A percentile compares a stretch with the other conserved stretches of the same genome.
Evolutionary conservation across 2,797 vertebrate species (phyloP).

Genomic region (Schizothorax lantsangensis): DNA sequence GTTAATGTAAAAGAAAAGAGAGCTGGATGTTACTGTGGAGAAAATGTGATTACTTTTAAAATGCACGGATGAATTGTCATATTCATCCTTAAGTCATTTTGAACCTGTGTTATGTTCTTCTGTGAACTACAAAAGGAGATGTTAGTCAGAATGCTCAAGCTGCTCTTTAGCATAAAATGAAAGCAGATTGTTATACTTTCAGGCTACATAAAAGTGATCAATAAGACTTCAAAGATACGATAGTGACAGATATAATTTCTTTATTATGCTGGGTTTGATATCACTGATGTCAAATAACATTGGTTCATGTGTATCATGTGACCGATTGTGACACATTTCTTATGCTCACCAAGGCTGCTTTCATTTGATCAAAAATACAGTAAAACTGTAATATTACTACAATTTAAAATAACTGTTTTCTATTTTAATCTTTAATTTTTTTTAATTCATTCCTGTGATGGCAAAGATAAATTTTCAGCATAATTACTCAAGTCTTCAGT

Average conservation of each 20-base stretch:
- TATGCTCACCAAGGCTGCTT: neutral
- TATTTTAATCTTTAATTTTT: neutral
- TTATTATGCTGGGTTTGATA: neutral
- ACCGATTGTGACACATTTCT: neutral
- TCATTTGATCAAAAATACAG: neutral
- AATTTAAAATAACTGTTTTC: neutral
- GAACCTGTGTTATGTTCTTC: neutral
- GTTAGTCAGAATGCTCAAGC: slow-evolving; percentile 16
- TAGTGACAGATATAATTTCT: neutral
- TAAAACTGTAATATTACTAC: neutral
- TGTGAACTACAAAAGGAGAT: neutral
- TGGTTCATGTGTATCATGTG: neutral
- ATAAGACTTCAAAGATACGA: neutral
- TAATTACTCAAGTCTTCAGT: neutral
- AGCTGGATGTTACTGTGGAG: slow-evolving; percentile 45
- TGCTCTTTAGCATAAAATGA: slow-evolving; percentile 6
- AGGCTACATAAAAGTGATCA: neutral
- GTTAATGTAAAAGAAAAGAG: slow-evolving; percentile 66
- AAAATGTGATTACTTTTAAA: slow-evolving; percentile 73
- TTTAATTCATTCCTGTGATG: neutral
- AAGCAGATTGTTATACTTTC: neutral
- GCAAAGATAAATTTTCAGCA: neutral
- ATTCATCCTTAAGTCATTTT: neutral
- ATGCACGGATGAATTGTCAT: slow-evolving; percentile 73
- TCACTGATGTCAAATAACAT: neutral